Evolutionary conservation across 2,797 vertebrate genomes (phyloP).

Genomic region (Euphonia xanthogaster): DNA sequence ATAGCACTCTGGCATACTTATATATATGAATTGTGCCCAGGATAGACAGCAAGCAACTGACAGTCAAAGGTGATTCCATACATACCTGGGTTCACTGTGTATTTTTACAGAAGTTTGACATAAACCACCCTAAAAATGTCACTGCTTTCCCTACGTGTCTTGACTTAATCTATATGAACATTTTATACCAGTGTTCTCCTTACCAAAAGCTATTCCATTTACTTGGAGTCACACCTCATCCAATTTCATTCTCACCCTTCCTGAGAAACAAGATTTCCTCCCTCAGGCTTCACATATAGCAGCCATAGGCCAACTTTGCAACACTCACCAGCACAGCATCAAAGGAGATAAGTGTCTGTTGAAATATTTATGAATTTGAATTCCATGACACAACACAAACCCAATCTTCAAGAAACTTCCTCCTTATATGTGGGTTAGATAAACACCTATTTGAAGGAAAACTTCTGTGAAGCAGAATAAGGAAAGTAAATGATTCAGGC

Average conservation of each 20-base stretch:
- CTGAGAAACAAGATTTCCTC: constrained; percentile 12
- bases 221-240: not conserved
- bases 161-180: not conserved
- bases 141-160: not conserved
- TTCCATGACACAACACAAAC: not conserved
- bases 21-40: not conserved
- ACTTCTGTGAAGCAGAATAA: not conserved
- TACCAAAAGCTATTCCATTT: not conserved
- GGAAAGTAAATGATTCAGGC: not conserved
- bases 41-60: not conserved
- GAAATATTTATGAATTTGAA: not conserved
- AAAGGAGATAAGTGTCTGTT: not conserved
- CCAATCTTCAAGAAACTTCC: not conserved
- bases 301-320: not conserved
- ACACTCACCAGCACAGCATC: not conserved
- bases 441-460: not conserved
- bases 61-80: not conserved
- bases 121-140: not conserved
- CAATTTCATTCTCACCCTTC: not conserved
- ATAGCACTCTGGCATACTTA: not conserved
- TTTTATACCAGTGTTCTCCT: not conserved
- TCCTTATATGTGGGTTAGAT: not conserved
- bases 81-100: not conserved
- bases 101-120: not conserved
- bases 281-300: not conserved